Evolutionary conservation across 2,797 vertebrate genomes (phyloP).

Genomic region (Trachurus trachurus): DNA sequence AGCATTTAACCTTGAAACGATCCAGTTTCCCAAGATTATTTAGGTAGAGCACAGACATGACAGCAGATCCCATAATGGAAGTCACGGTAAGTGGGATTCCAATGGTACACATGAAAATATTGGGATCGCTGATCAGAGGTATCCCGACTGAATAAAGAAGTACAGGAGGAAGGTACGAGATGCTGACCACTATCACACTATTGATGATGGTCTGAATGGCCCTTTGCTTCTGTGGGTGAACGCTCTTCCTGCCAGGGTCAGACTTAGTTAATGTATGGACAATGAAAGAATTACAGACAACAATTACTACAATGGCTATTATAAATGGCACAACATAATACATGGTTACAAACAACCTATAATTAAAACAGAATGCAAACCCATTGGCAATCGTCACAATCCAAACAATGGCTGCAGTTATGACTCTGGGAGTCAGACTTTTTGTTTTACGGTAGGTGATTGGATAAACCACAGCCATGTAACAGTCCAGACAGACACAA

Average conservation of each 20-base stretch:
- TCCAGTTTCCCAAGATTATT: conserved; percentile 41
- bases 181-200: conserved; percentile 65
- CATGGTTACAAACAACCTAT: not conserved
- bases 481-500: conserved; percentile 78
- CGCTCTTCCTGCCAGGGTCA: conserved; percentile 43
- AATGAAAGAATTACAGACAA: conserved; percentile 73
- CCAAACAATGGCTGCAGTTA: conserved; percentile 58
- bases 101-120: fast-evolving
- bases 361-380: fast-evolving
- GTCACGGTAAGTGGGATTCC: not conserved
- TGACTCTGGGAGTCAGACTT: conserved; percentile 51
- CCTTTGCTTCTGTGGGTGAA: conserved; percentile 79
- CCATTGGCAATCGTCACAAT: not conserved
- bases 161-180: conserved; percentile 73
- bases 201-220: conserved; percentile 72
- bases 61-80: conserved; percentile 40
- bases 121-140: fast-evolving
- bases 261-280: conserved; percentile 63
- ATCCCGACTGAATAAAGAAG: conserved; percentile 18
- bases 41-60: conserved; percentile 69
- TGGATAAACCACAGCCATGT: conserved; percentile 80
- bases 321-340: conserved; percentile 25
- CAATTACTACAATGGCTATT: conserved; percentile 52
- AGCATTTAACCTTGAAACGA: not conserved
- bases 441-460: conserved; percentile 74